These are phyloP conservation scores for Mythimna albipuncta DNA, from an alignment of 2,888 invertebrate species.

Conservation along the genomic window DNA sequence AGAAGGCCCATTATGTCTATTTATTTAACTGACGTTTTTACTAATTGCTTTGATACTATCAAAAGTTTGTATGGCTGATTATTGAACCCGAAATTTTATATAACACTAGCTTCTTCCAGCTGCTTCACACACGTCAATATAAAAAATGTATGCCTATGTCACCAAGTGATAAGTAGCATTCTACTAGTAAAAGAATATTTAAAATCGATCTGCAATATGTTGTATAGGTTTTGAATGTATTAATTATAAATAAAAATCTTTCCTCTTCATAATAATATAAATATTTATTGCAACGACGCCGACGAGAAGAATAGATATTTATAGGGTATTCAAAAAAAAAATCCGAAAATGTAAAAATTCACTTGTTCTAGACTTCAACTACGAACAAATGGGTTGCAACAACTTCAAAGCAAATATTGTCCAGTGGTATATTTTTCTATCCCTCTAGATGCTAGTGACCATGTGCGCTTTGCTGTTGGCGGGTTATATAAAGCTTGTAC, in stretches of 20 bases:
- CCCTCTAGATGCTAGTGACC: slow-evolving; percentile 54
- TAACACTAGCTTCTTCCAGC: neutral
- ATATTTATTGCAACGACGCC: neutral
- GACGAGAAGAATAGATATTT: no score
- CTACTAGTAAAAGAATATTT: no score
- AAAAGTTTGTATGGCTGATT: neutral
- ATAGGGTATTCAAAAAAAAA: neutral
- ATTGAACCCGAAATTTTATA: neutral
- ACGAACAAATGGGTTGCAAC: slow-evolving; percentile 24
- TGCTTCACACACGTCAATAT: no score
- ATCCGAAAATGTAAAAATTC: slow-evolving; percentile 4
- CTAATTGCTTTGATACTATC: neutral
- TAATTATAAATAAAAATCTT: no score
- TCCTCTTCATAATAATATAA: no score
- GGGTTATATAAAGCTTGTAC: slow-evolving; percentile 55
- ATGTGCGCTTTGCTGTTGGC: slow-evolving; percentile 45
- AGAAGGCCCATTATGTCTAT: slow-evolving; percentile 11
- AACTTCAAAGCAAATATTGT: slow-evolving; percentile 56
- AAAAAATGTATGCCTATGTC: no score
- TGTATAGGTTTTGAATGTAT: no score
- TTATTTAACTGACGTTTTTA: neutral
- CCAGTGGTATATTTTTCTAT: slow-evolving; percentile 59
- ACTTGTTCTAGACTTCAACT: slow-evolving; percentile 6
- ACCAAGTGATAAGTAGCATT: no score
- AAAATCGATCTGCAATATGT: no score